Conservation (phyloP, 2,888 invertebrate species). For the Agriotes lineatus region DNA sequence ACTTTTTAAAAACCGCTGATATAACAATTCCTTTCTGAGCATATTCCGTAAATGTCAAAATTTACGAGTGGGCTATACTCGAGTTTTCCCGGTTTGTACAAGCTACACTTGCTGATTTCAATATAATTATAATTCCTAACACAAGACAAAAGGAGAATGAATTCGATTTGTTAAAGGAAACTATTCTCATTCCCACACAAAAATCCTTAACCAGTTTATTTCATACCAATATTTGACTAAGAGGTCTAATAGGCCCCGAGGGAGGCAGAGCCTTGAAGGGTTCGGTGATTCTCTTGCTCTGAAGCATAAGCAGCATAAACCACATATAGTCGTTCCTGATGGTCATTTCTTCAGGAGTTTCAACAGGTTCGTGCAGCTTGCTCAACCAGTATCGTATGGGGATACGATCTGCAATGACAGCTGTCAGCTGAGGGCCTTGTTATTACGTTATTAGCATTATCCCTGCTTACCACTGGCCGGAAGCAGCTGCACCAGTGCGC, state of each 20-base stretch:
- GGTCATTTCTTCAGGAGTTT: conserved; percentile 56
- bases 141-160: too few relatives aligned
- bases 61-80: too few relatives aligned
- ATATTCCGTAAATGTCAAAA: too few relatives aligned
- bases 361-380: conserved; percentile 59
- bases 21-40: too few relatives aligned
- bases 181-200: too few relatives aligned
- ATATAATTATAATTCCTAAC: too few relatives aligned
- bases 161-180: too few relatives aligned
- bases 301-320: conserved; percentile 65
- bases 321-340: conserved; percentile 66
- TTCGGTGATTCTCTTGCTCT: conserved; percentile 62
- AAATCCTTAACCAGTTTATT: not conserved
- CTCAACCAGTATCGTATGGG: conserved; percentile 63
- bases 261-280: conserved; percentile 63
- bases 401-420: conserved; percentile 51
- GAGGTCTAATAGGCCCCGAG: conserved; percentile 57
- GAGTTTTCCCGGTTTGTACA: too few relatives aligned
- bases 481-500: conserved; percentile 64
- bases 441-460: too few relatives aligned
- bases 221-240: conserved; percentile 63
- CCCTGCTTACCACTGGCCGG: conserved; percentile 59
- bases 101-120: too few relatives aligned
- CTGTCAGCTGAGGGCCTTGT: too few relatives aligned
- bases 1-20: too few relatives aligned